phyloP scores from a whole-genome alignment of 2,113 vertebrate species.

The Gymnobelideus leadbeateri region DNA sequence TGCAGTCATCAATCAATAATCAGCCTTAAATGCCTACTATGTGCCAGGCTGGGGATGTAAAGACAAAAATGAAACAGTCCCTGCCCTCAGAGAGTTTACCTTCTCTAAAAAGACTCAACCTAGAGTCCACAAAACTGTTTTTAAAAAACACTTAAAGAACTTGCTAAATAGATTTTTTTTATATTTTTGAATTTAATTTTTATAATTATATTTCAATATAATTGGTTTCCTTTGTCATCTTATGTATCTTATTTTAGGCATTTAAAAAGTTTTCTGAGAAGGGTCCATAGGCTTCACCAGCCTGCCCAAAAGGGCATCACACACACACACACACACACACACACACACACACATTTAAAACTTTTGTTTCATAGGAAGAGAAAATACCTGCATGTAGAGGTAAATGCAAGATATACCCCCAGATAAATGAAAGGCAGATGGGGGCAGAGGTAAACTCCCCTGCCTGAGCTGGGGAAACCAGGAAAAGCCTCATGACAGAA shows the following conservation, averaged over 20 bases:
- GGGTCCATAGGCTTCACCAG: neutral
- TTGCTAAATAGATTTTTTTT: neutral
- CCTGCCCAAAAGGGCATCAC: neutral
- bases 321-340: neutral
- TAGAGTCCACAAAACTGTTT: neutral
- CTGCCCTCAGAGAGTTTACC: neutral
- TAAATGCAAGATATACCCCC: neutral
- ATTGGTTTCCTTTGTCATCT: neutral
- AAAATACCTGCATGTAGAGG: neutral
- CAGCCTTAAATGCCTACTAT: neutral
- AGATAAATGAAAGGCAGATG: neutral
- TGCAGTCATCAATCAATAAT: neutral
- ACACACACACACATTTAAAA: too few relatives aligned
- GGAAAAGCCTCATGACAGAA: neutral
- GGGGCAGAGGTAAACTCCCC: neutral
- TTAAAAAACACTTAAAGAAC: neutral
- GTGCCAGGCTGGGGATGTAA: neutral
- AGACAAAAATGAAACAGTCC: neutral
- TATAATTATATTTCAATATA: neutral
- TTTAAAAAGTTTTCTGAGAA: neutral
- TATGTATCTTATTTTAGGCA: neutral
- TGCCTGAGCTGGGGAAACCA: neutral
- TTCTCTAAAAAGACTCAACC: neutral
- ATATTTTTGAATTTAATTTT: neutral
- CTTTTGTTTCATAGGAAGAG: neutral